Base-by-base conservation (phyloP, 2,888 invertebrate genomes). In the Drosophila paranaensis region DNA sequence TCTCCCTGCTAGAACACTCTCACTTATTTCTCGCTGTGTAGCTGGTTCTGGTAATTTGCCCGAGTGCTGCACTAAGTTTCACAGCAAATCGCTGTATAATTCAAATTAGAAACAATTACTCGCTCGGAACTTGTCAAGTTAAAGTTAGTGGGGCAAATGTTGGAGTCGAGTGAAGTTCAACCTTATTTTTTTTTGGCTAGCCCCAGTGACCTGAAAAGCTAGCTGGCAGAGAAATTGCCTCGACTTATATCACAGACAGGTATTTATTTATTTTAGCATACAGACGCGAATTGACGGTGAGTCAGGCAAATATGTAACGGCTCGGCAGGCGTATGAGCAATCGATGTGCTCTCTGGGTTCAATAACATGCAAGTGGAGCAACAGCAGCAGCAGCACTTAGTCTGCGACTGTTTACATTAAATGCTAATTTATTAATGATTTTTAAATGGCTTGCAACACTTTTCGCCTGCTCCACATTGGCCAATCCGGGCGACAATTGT, bases 101-200 rank as follows among this genome's bases (percentile, higher is more conserved):
- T 82, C 58, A 85, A 89, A 85, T 85, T 84, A 89, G 57, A 83
- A 71, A 66, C 90, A 90, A 84, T 84, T 84, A 80, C 70, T 42
- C 69, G 57, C 53, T 53, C 46, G 83, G 75, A 87, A 89, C 88
- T 78, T 66, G 66, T 66, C 70, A 60, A 86, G 84, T 64, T 65
- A 88, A 71, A 86, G 69, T 76, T 71, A 54, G 61, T 73, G 48
- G 60, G 40, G 25, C 67, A 57, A 63, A 68, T 48, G 56, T 50
- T 33, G 10, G 33, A 48, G 30, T 40, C 42, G 25, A 48, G 40
- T 39, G 54, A 27, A 40, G 54, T 8, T 27, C 27, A 16, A 13
- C 14, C 6, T 10, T 27, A 37, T 40, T 66, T 30, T 16, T 11
- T 57, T 63, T 54, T 2, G 37, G 16, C 16, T 48, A 77, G 45